Evolutionary conservation across 2,888 invertebrate species (phyloP).

Genomic region (Xanthorhoe designata): DNA sequence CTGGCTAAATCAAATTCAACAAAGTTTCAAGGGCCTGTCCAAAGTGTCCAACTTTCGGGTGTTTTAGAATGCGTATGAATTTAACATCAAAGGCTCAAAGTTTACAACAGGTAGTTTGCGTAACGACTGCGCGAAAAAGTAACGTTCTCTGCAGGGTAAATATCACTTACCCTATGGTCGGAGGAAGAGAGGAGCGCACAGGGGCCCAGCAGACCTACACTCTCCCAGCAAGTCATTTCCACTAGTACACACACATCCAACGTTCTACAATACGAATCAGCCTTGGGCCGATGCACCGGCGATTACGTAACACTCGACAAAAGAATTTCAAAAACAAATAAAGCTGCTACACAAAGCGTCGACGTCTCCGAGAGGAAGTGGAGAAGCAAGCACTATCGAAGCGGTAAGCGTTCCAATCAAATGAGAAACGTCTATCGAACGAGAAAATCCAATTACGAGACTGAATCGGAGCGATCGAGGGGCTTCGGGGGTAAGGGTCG

Average conservation of each 20-base stretch:
- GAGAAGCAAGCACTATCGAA: constrained; percentile 77
- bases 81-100: constrained; percentile 42
- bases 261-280: constrained; percentile 53
- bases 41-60: constrained; percentile 38
- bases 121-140: constrained; percentile 24
- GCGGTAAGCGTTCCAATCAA: constrained; percentile 82
- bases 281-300: constrained; percentile 71
- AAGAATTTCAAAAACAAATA: constrained; percentile 61
- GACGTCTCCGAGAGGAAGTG: constrained; percentile 64
- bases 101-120: constrained; percentile 35
- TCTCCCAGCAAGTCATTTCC: constrained; percentile 85
- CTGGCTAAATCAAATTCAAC: constrained; percentile 50
- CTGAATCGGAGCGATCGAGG: constrained; percentile 82
- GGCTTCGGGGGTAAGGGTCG: constrained; percentile 77
- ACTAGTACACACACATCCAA: constrained; percentile 55
- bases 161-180: constrained; percentile 78
- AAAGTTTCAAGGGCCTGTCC: constrained; percentile 43
- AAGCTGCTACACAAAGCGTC: constrained; percentile 74
- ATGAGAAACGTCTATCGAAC: constrained; percentile 80
- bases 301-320: constrained; percentile 74
- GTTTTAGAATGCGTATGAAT: constrained; percentile 24
- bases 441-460: constrained; percentile 84
- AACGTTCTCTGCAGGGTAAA: constrained; percentile 4
- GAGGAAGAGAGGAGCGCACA: constrained; percentile 82
- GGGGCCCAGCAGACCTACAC: constrained; percentile 82